A percentile compares a stretch with the other conserved stretches of the same genome.
These are phyloP conservation scores for Stictonetta naevosa DNA, from an alignment of 2,113 vertebrate genomes.

Conservation along the genomic window DNA sequence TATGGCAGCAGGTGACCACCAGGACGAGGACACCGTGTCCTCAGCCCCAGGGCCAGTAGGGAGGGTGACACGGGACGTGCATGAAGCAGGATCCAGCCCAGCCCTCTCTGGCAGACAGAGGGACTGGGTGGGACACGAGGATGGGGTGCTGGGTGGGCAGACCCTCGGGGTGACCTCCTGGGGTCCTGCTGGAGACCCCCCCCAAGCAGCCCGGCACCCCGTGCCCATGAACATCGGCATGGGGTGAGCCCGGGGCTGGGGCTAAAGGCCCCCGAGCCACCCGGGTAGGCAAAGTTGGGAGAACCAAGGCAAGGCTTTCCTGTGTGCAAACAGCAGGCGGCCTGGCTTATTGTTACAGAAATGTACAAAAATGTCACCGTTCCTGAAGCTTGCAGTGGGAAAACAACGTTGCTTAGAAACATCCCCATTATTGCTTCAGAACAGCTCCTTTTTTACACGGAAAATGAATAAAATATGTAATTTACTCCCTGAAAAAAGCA, in stretches of 20 bases:
- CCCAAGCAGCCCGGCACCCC: neutral
- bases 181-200: neutral
- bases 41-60: neutral
- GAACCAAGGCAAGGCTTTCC: neutral
- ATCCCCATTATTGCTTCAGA: conserved; percentile 54
- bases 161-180: too few relatives aligned
- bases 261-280: neutral
- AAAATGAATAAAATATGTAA: conserved; percentile 49
- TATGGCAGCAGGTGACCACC: neutral
- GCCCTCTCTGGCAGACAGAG: too few relatives aligned
- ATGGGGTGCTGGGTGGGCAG: too few relatives aligned
- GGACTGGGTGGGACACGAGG: too few relatives aligned
- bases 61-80: too few relatives aligned
- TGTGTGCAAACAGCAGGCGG: neutral
- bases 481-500: neutral
- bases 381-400: conserved; percentile 30
- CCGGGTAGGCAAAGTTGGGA: rapidly evolving
- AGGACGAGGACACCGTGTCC: neutral
- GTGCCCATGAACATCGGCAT: rapidly evolving
- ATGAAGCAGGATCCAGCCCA: too few relatives aligned
- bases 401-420: conserved; percentile 73
- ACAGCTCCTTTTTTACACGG: neutral
- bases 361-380: neutral
- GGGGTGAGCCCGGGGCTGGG: neutral
- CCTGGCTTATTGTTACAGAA: conserved; percentile 28